phyloP scores from a whole-genome alignment of 2,797 vertebrate species.

The Lithobates pipiens region DNA sequence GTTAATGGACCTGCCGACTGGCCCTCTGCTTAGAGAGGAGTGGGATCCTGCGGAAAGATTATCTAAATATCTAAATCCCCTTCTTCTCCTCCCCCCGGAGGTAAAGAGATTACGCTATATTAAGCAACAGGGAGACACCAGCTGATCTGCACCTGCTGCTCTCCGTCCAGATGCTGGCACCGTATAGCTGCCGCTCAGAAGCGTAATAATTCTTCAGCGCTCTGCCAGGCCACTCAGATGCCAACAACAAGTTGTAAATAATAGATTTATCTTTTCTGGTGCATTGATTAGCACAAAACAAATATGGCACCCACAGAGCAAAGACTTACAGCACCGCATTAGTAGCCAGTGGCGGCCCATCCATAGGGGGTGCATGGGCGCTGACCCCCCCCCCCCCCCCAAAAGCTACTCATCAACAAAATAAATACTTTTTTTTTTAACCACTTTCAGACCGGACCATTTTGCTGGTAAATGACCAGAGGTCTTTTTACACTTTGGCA shows the following conservation, averaged over 20 bases:
- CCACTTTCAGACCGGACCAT: too few species aligned
- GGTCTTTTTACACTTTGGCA: too few species aligned
- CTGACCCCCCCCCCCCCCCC: too few species aligned
- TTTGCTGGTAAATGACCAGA: too few species aligned
- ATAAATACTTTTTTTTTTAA: too few species aligned
- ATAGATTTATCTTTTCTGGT: neutral
- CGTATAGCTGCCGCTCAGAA: neutral
- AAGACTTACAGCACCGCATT: neutral
- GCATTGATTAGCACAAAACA: neutral
- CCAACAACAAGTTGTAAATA: neutral
- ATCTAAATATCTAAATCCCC: conserved; percentile 37
- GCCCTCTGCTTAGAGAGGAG: neutral
- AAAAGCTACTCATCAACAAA: too few species aligned
- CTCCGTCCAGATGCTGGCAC: conserved; percentile 13
- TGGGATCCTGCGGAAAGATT: conserved; percentile 5
- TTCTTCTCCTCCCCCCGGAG: neutral
- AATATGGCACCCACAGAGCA: neutral
- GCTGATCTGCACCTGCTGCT: conserved; percentile 48
- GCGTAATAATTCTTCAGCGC: neutral
- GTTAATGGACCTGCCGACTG: conserved; percentile 23
- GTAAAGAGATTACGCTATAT: conserved; percentile 49
- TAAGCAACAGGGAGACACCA: conserved; percentile 43
- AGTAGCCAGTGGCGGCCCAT: too few species aligned
- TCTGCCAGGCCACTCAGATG: neutral
- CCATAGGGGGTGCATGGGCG: too few species aligned